phyloP scores from a whole-genome alignment of 1,140 invertebrate species.

The Gyrodactylus salaris region DNA sequence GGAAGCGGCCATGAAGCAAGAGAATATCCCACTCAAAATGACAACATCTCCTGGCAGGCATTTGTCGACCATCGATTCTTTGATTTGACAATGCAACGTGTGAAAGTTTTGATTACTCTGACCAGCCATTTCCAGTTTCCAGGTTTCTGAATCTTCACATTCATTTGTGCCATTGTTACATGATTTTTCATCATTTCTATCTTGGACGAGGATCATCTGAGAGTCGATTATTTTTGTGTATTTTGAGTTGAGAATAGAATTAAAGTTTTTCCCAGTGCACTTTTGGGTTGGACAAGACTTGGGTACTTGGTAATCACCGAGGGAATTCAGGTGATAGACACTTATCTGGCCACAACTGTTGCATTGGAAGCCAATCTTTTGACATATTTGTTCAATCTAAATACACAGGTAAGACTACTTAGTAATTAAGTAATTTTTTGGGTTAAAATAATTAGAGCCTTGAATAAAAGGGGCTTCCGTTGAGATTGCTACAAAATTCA shows the following conservation, averaged over 20 bases:
- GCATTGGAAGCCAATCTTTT: background rate
- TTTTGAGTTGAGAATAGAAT: background rate
- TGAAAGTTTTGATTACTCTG: background rate
- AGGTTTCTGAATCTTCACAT: background rate
- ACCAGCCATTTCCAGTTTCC: background rate
- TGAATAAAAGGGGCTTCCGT: background rate
- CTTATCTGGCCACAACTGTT: background rate
- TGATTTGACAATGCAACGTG: background rate
- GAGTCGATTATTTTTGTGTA: background rate
- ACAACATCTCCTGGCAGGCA: conserved; percentile 57
- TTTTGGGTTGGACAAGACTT: background rate
- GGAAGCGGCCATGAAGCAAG: background rate
- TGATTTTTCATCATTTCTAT: no score
- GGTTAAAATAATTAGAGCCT: no score
- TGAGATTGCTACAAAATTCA: no score
- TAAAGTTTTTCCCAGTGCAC: background rate
- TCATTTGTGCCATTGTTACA: no score
- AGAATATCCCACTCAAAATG: conserved; percentile 42
- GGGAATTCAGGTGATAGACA: background rate
- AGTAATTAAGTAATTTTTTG: background rate
- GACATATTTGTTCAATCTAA: background rate
- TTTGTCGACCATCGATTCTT: conserved; percentile 27
- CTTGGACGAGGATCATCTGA: background rate
- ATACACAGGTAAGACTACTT: background rate
- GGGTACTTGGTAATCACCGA: background rate